Percentiles rank a stretch among this genome's conserved stretches.
Conservation (phyloP, 2,797 vertebrate species). For the Oreochromis mossambicus region DNA sequence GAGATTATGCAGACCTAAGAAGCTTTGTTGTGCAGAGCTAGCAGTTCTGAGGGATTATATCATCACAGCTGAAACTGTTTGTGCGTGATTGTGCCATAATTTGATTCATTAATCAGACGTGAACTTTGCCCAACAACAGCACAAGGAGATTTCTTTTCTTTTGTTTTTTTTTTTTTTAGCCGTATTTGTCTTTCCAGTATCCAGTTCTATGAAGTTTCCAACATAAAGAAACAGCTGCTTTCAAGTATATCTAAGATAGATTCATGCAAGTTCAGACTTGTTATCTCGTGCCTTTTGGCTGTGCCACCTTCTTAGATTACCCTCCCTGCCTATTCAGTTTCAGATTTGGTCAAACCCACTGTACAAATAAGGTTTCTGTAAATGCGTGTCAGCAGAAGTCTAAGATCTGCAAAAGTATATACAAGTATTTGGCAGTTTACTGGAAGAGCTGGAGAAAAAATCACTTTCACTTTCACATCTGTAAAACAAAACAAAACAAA, state of each 20-base stretch:
- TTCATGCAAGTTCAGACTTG: neutral
- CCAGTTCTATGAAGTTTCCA: neutral
- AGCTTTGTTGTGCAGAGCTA: neutral
- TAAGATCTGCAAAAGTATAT: neutral
- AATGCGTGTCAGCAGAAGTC: neutral
- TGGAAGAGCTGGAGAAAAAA: neutral
- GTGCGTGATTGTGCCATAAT: constrained; percentile 1
- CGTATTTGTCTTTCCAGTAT: neutral
- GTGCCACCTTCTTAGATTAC: neutral
- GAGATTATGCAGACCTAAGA: constrained; percentile 1
- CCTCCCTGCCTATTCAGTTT: neutral
- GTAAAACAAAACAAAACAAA: neutral
- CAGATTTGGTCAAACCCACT: neutral
- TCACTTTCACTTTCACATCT: neutral
- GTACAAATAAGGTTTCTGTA: neutral
- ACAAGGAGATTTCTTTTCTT: neutral
- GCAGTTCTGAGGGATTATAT: neutral
- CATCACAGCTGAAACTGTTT: neutral
- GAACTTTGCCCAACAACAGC: constrained; percentile 8
- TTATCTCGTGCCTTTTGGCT: neutral
- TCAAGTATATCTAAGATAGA: neutral
- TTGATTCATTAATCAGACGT: neutral
- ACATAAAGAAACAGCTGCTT: neutral
- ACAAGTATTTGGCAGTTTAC: neutral
- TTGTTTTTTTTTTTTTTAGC: neutral